A percentile compares a stretch with the other conserved stretches of the same genome.
Evolutionary conservation across 1,140 invertebrate genomes (phyloP).

Genomic region (Papilio dardanus): DNA sequence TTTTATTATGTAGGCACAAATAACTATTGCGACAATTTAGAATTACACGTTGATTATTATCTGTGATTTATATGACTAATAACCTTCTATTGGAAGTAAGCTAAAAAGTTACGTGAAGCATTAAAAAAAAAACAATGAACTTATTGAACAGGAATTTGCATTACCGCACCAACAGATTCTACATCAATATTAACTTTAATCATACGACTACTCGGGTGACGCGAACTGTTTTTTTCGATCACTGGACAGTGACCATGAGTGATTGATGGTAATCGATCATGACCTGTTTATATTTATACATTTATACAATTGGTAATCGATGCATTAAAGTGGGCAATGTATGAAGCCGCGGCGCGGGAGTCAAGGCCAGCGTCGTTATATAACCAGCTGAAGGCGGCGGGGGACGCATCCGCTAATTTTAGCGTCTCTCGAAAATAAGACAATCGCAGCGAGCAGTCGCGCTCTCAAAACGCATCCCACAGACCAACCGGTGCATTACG

Average conservation of each 20-base stretch:
- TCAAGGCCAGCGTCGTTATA: conserved; percentile 79
- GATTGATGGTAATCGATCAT: not conserved
- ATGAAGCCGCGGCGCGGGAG: conserved; percentile 71
- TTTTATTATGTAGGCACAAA: not conserved
- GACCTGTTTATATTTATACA: conserved; percentile 36
- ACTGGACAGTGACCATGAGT: not conserved
- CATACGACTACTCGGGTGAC: not conserved
- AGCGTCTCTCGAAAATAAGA: conserved; percentile 68
- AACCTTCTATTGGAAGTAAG: too few species aligned
- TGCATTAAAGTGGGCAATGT: conserved; percentile 59
- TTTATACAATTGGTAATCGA: conserved; percentile 43
- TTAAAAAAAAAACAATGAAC: too few species aligned
- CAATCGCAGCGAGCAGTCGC: conserved; percentile 41
- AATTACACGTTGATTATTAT: not conserved
- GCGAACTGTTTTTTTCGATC: not conserved
- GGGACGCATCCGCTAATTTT: conserved; percentile 73
- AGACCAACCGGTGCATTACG: not conserved
- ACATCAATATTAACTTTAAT: not conserved
- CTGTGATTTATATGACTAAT: not conserved
- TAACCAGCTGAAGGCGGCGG: conserved; percentile 67
- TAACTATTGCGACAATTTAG: not conserved
- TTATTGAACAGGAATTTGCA: too few species aligned
- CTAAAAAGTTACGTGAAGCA: too few species aligned
- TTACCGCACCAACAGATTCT: too few species aligned
- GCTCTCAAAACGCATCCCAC: conserved; percentile 24